phyloP scores from a whole-genome alignment of 2,888 invertebrate genomes.

The Sesia bembeciformis region DNA sequence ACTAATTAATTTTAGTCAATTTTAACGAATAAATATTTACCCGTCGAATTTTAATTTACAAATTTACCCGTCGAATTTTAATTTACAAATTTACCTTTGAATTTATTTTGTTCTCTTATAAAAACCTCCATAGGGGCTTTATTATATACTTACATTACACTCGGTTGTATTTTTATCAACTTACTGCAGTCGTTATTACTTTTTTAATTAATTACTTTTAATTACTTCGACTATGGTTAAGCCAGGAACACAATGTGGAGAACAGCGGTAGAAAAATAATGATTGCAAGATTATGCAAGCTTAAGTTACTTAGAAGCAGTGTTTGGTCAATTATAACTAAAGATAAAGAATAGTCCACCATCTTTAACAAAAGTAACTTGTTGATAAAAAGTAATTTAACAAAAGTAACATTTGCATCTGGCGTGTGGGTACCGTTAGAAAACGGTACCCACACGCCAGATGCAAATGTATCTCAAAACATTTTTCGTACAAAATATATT shows the following conservation, averaged over 20 bases:
- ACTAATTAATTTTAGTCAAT: slow-evolving; percentile 72
- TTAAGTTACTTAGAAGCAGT: background rate
- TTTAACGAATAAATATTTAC: slow-evolving; percentile 71
- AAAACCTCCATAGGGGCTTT: slow-evolving; percentile 72
- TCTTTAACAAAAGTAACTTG: background rate
- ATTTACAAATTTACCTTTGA: slow-evolving; percentile 72
- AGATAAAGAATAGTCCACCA: background rate
- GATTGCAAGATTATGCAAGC: background rate
- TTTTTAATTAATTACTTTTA: slow-evolving; percentile 38
- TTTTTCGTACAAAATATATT: too few relatives aligned
- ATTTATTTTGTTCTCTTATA: slow-evolving; percentile 62
- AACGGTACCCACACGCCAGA: too few relatives aligned
- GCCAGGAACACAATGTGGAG: slow-evolving; percentile 61
- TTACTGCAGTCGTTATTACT: slow-evolving; percentile 57
- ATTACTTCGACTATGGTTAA: slow-evolving; percentile 52
- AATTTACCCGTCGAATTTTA: slow-evolving; percentile 34
- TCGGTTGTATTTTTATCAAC: slow-evolving; percentile 45
- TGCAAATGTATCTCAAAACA: too few relatives aligned
- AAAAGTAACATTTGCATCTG: too few relatives aligned
- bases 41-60: slow-evolving; percentile 56
- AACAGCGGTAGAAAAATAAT: slow-evolving; percentile 1
- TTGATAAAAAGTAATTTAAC: too few relatives aligned
- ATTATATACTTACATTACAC: slow-evolving; percentile 70
- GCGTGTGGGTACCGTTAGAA: too few relatives aligned
- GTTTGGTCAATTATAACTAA: background rate